Conservation (phyloP, 2,888 invertebrate species). For the Acanthococcus lagerstroemiae region DNA sequence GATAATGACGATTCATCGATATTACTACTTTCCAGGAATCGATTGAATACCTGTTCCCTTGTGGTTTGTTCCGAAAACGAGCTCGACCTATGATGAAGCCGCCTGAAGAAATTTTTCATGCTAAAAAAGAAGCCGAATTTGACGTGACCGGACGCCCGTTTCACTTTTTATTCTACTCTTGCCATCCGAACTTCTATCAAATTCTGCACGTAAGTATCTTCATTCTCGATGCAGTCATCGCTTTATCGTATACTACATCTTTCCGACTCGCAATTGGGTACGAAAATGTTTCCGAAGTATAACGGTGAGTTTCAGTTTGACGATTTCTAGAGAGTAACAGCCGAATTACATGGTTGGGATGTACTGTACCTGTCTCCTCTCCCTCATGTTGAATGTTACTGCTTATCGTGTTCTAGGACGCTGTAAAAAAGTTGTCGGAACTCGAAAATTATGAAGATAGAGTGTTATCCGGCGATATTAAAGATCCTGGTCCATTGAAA, state of each 20-base stretch:
- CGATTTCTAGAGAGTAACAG: too few species aligned
- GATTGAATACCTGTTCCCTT: slow-evolving; percentile 90
- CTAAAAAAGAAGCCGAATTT: slow-evolving; percentile 78
- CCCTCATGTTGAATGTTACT: too few species aligned
- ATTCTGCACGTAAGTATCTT: slow-evolving; percentile 64
- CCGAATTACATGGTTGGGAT: too few species aligned
- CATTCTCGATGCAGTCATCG: too few species aligned
- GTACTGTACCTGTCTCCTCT: too few species aligned
- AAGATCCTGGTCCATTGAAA: too few species aligned
- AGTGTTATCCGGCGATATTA: slow-evolving; percentile 48
- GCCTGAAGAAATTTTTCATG: slow-evolving; percentile 76
- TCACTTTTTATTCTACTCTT: slow-evolving; percentile 86
- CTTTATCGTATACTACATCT: neutral
- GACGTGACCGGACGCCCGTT: slow-evolving; percentile 81
- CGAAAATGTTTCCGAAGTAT: neutral
- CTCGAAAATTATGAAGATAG: slow-evolving; percentile 61
- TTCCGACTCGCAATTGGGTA: neutral
- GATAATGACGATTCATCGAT: neutral
- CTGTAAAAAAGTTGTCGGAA: slow-evolving; percentile 56
- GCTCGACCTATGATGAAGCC: slow-evolving; percentile 85
- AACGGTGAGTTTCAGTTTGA: too few species aligned
- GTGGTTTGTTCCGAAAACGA: slow-evolving; percentile 72
- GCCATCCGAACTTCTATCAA: slow-evolving; percentile 73
- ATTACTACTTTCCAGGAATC: slow-evolving; percentile 53
- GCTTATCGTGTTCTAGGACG: slow-evolving; percentile 46